phyloP scores from a whole-genome alignment of 2,113 vertebrate species.

The Dipodomys stephensi region DNA sequence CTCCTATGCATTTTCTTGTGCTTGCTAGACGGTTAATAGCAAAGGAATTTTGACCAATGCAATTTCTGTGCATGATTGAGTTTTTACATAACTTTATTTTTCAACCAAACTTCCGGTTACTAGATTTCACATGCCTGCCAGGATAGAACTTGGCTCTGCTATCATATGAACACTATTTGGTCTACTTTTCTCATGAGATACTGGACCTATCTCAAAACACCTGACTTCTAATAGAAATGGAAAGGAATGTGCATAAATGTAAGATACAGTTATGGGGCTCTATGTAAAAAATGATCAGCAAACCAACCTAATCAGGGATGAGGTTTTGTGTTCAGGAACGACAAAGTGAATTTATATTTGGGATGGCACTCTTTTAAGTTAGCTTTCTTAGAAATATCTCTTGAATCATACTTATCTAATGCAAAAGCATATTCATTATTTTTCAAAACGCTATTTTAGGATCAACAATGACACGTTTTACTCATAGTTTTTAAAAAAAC shows the following conservation, averaged over 20 bases:
- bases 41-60: neutral
- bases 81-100: neutral
- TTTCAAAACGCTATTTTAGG: conserved; percentile 41
- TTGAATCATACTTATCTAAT: neutral
- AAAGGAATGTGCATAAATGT: neutral
- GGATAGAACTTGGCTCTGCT: neutral
- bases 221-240: neutral
- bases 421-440: conserved; percentile 20
- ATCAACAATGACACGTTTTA: neutral
- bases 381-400: conserved; percentile 35
- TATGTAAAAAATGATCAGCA: too few relatives aligned
- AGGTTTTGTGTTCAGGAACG: neutral
- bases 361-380: neutral
- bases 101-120: neutral
- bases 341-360: conserved; percentile 36
- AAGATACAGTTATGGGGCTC: too few relatives aligned
- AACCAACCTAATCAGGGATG: neutral
- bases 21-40: neutral
- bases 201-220: neutral
- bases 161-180: neutral
- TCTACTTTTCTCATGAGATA: conserved; percentile 30
- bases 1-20: neutral
- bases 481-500: neutral
- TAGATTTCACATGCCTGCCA: neutral
- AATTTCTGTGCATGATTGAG: neutral